Evolutionary conservation across 2,888 invertebrate genomes (phyloP), one percentile per base, ranked within the genome.

Genomic region (Troides oblongomaculatus): DNA sequence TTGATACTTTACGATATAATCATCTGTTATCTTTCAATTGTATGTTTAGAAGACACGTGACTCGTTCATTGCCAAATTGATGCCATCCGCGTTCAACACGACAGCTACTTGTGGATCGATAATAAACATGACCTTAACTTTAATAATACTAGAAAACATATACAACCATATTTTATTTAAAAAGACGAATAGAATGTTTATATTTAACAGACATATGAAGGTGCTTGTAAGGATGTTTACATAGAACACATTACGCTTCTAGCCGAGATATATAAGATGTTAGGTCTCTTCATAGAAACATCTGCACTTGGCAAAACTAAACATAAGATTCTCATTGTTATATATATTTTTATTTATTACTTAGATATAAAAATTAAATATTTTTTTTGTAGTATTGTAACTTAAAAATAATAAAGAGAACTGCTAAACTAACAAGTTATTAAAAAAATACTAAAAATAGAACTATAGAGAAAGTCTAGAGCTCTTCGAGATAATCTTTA

Each of bases 11-110:
- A 39, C 60, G 53, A 61, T 17, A 18, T 25, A 68, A 68, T 67
- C 57, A 30, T 43, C 7, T 43, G 67, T 57, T 62, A 62, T 67
- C 62, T 62, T 62, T 58, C 67, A 67, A 67, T 62, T 67, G 67
- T 57, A 58, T 57, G 57, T 62, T 67, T 62, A 43, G 14, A 12
- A 46, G 62, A n/a, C 46, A 62, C 46, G 56, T 67, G 56, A 61
- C 23, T 30, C n/a, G 61, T 39, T 50, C 30, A 23, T 43, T 62
- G 17, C 65, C 58, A 66, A 60, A 66, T 66, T 60, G 65, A 60
- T 60, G 36, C 53, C 61, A 39, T 66, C 66, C 61, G 61, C 30
- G 36, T 61, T 53, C 30, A 30, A 46, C 17, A 39, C 6, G 57
- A 21, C 21, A 6, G n/a, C 57, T 57, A 3, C 14, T 50, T 18